Evolutionary conservation across 2,888 invertebrate genomes (phyloP).

Genomic region (Xanthostigma xanthostigma): DNA sequence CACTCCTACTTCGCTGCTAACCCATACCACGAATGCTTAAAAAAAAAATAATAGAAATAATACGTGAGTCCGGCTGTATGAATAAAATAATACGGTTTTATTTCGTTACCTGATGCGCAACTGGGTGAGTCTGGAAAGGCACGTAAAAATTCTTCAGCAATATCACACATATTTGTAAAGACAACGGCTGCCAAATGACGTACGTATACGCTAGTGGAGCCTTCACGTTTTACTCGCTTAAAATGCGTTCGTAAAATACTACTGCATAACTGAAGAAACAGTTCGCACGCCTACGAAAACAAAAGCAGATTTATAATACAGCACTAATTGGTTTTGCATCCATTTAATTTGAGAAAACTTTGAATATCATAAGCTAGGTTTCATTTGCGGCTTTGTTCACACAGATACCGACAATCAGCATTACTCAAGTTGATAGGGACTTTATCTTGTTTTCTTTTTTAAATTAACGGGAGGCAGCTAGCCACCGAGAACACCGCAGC

Average conservation of each 20-base stretch:
- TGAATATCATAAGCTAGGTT: too few relatives aligned
- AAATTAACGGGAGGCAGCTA: too few relatives aligned
- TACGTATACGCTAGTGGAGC: conserved; percentile 65
- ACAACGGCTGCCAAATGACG: conserved; percentile 70
- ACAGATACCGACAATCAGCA: too few relatives aligned
- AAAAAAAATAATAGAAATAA: conserved; percentile 8
- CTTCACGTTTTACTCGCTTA: conserved; percentile 65
- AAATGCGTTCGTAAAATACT: conserved; percentile 68
- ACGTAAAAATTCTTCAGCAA: conserved; percentile 52
- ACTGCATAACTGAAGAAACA: conserved; percentile 68
- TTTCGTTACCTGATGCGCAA: conserved; percentile 49
- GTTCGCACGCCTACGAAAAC: conserved; percentile 52
- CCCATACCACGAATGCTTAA: conserved; percentile 79
- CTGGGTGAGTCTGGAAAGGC: conserved; percentile 67
- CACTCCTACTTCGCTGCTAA: conserved; percentile 64
- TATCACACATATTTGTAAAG: conserved; percentile 54
- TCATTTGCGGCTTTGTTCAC: too few relatives aligned
- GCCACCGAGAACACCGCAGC: too few relatives aligned
- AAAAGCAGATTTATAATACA: conserved; percentile 5
- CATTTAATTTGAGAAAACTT: too few relatives aligned
- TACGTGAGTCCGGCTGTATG: too few relatives aligned
- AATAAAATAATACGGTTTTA: not conserved
- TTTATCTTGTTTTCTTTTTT: too few relatives aligned
- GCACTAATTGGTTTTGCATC: not conserved
- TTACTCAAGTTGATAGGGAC: too few relatives aligned